These are phyloP conservation scores for Aurelia coerulea DNA, from an alignment of 30 jellyfish, hydroid and myxozoan genomes.

Conservation along the genomic window DNA sequence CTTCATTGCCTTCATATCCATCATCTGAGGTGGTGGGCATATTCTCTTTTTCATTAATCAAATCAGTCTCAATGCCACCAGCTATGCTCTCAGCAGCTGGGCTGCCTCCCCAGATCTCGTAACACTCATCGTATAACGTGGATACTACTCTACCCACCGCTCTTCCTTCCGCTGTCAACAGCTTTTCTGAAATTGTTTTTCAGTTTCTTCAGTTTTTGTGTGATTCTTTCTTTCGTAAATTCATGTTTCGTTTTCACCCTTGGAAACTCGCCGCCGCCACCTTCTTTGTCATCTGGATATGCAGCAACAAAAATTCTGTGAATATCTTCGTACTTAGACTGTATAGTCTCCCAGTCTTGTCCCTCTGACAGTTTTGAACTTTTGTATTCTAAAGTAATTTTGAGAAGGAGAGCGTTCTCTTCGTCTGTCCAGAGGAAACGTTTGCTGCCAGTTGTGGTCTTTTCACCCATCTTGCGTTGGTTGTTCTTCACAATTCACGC, in stretches of 20 bases:
- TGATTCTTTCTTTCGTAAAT: slow-evolving; percentile 1
- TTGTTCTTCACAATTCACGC: too few species aligned
- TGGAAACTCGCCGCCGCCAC: not conserved
- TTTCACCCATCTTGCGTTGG: too few species aligned
- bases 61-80: not conserved
- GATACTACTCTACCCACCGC: not conserved
- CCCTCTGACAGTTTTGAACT: not conserved
- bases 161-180: not conserved
- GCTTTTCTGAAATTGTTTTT: not conserved
- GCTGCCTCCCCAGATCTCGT: not conserved
- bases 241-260: not conserved
- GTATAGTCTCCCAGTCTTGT: not conserved
- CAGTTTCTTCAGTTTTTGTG: not conserved
- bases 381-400: not conserved
- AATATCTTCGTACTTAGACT: not conserved
- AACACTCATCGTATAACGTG: not conserved
- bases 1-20: too few species aligned
- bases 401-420: not conserved
- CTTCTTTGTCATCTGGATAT: not conserved
- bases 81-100: slow-evolving; percentile 1
- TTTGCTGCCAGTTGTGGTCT: too few species aligned
- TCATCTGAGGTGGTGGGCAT: too few species aligned
- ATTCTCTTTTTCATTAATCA: not conserved
- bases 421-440: too few species aligned
- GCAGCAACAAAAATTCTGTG: not conserved